phyloP scores from a whole-genome alignment of 1,140 invertebrate species.

The Pogonognathellus flavescens region DNA sequence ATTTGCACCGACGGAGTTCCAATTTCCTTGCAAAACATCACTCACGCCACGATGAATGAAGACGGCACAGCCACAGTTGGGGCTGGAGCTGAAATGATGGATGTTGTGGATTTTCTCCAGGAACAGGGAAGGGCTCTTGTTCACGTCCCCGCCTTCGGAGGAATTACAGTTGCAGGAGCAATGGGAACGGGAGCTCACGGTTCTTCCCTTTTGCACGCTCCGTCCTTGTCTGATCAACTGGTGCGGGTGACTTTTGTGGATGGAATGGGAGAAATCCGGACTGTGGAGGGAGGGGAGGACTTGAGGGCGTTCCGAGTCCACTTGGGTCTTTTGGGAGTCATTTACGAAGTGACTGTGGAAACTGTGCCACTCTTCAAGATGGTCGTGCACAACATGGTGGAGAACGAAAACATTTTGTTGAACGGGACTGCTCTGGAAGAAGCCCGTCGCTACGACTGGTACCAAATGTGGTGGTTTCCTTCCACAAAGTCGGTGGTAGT shows the following conservation, averaged over 20 bases:
- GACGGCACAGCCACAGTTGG: conserved; percentile 37
- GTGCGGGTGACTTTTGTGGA: conserved; percentile 52
- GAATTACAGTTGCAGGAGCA: conserved; percentile 55
- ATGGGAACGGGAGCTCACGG: conserved; percentile 62
- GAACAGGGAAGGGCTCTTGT: background rate
- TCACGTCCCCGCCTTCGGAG: conserved; percentile 34
- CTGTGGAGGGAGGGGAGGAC: conserved; percentile 9
- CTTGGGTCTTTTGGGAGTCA: conserved; percentile 57
- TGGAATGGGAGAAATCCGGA: conserved; percentile 24
- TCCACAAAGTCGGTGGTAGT: conserved; percentile 23
- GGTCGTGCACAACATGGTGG: conserved; percentile 20
- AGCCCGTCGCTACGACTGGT: conserved; percentile 51
- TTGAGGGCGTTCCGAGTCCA: conserved; percentile 60
- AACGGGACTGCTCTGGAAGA: conserved; percentile 39
- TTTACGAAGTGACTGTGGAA: conserved; percentile 55
- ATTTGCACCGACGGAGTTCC: conserved; percentile 51
- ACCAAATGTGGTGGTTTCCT: conserved; percentile 61
- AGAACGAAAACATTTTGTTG: conserved; percentile 52
- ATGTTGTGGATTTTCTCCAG: background rate
- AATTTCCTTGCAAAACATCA: background rate
- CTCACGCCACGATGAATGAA: background rate
- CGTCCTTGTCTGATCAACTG: conserved; percentile 55
- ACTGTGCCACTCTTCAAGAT: conserved; percentile 59
- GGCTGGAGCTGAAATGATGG: conserved; percentile 10
- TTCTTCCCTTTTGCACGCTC: conserved; percentile 32